phyloP scores from a whole-genome alignment of 2,888 invertebrate species.

The Tachina lurida region DNA sequence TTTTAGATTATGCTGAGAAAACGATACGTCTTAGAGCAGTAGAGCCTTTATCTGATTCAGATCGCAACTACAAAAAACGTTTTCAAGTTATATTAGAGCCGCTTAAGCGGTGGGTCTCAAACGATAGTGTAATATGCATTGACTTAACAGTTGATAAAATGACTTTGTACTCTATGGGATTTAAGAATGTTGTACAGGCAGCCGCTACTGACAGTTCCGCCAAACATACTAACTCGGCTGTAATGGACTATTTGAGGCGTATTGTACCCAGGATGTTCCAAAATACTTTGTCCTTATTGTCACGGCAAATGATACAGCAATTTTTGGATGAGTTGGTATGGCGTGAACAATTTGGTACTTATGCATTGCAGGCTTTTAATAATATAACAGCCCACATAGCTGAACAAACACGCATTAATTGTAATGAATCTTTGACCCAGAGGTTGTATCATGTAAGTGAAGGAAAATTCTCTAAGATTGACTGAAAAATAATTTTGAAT shows the following conservation, averaged over 20 bases:
- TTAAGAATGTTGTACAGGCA: slow-evolving; percentile 88
- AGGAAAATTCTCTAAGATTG: neutral
- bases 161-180: slow-evolving; percentile 90
- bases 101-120: slow-evolving; percentile 90
- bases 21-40: slow-evolving; percentile 91
- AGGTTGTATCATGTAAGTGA: slow-evolving; percentile 86
- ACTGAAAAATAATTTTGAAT: neutral
- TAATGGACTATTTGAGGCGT: slow-evolving; percentile 93
- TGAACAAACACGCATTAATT: slow-evolving; percentile 89
- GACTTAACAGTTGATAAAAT: slow-evolving; percentile 93
- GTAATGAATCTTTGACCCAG: slow-evolving; percentile 86
- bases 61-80: slow-evolving; percentile 90
- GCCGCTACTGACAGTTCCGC: slow-evolving; percentile 82
- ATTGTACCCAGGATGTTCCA: slow-evolving; percentile 96
- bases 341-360: slow-evolving; percentile 92
- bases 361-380: slow-evolving; percentile 90
- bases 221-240: slow-evolving; percentile 87
- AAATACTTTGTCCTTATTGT: slow-evolving; percentile 91
- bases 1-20: slow-evolving; percentile 89
- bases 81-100: slow-evolving; percentile 93
- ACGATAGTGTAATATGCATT: slow-evolving; percentile 89
- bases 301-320: slow-evolving; percentile 93
- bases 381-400: slow-evolving; percentile 91
- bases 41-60: slow-evolving; percentile 90
- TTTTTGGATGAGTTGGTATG: slow-evolving; percentile 95